Conservation (phyloP, 2,797 vertebrate genomes). For the Spinus olivaceus region DNA sequence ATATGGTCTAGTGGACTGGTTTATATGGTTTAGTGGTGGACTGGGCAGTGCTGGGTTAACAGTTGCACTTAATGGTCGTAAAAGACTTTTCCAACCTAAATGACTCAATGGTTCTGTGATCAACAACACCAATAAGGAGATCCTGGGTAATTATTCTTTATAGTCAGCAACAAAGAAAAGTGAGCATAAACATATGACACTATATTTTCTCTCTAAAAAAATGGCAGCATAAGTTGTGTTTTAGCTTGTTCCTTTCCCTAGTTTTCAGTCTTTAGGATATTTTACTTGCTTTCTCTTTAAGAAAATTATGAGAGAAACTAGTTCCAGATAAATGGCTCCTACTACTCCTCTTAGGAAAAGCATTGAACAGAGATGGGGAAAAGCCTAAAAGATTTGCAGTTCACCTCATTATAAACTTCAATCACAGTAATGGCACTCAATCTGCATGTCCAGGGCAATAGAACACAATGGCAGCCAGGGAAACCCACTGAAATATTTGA, state of each 20-base stretch:
- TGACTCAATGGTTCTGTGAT: background rate
- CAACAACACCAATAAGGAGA: conserved; percentile 5
- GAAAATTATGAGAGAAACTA: background rate
- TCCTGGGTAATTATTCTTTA: background rate
- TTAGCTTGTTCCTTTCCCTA: background rate
- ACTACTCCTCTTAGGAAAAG: background rate
- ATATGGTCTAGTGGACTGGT: background rate
- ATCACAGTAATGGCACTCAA: background rate
- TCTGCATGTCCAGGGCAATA: background rate
- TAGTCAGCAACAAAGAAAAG: background rate
- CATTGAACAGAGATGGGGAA: background rate
- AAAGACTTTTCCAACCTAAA: background rate
- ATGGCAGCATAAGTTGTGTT: background rate
- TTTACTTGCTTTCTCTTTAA: background rate
- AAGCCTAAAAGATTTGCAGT: background rate
- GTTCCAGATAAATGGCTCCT: background rate
- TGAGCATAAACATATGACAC: background rate
- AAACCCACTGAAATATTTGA: background rate
- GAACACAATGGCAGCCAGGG: background rate
- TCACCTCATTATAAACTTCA: background rate
- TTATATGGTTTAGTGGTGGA: background rate
- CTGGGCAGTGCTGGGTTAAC: background rate
- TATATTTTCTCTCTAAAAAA: background rate
- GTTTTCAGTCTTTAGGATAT: background rate
- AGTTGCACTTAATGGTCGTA: background rate